phyloP scores from a whole-genome alignment of 2,888 invertebrate genomes.

The Scotopteryx bipunctaria region DNA sequence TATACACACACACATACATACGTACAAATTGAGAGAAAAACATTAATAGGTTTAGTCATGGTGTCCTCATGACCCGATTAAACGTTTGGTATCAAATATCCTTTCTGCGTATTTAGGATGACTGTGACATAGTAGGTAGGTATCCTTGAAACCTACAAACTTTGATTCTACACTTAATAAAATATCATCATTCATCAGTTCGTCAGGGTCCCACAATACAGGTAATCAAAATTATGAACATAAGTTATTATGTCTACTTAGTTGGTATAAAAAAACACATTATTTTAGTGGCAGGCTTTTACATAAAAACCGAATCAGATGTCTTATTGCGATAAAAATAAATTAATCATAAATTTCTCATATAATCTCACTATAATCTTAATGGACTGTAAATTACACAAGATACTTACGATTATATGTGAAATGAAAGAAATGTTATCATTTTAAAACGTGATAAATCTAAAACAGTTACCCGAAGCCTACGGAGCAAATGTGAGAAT shows the following conservation, averaged over 20 bases:
- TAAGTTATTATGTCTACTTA: too few relatives aligned
- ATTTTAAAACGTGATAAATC: constrained; percentile 14
- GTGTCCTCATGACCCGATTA: constrained; percentile 8
- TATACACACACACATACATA: too few relatives aligned
- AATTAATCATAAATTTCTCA: constrained; percentile 2
- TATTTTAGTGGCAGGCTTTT: too few relatives aligned
- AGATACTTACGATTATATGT: constrained; percentile 10
- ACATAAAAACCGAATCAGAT: not conserved
- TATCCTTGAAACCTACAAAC: not conserved
- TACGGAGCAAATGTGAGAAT: constrained; percentile 17
- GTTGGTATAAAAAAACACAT: too few relatives aligned
- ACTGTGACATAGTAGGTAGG: constrained; percentile 25
- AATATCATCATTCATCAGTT: too few relatives aligned
- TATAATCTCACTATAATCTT: constrained; percentile 4
- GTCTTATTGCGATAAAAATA: not conserved
- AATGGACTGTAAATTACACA: constrained; percentile 9
- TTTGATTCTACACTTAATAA: too few relatives aligned
- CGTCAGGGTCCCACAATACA: too few relatives aligned
- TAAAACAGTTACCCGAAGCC: constrained; percentile 7
- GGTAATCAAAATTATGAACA: too few relatives aligned
- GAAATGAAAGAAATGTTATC: constrained; percentile 16
- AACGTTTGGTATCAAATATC: constrained; percentile 3
- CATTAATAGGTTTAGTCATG: constrained; percentile 4
- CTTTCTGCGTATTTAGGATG: constrained; percentile 14
- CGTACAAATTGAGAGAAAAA: too few relatives aligned